Conservation (phyloP, 2,888 invertebrate genomes). For the Arctia plantaginis region DNA sequence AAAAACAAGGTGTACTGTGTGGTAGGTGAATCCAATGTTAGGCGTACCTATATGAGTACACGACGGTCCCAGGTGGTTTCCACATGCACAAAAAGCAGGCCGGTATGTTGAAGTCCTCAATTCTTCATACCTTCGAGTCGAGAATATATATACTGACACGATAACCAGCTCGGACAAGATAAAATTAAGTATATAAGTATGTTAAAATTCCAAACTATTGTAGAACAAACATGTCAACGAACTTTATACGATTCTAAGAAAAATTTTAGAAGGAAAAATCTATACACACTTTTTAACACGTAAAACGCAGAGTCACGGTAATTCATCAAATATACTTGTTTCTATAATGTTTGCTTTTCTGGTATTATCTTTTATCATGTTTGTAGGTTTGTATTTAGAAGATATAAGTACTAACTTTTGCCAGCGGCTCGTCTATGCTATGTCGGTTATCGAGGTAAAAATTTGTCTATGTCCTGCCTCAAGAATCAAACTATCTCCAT, state of each 20-base stretch:
- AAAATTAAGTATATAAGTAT: not conserved
- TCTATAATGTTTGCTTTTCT: too few species aligned
- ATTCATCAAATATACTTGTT: not conserved
- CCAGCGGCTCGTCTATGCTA: too few species aligned
- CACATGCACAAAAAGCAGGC: not conserved
- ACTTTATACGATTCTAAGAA: slow-evolving; percentile 1
- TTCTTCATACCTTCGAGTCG: not conserved
- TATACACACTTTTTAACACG: slow-evolving; percentile 6
- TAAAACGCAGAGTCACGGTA: not conserved
- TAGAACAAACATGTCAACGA: slow-evolving; percentile 14
- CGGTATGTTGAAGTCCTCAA: not conserved
- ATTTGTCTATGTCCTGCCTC: too few species aligned
- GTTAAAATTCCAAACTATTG: not conserved
- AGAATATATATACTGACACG: not conserved
- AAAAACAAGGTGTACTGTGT: not conserved
- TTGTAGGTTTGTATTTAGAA: too few species aligned
- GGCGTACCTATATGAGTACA: not conserved
- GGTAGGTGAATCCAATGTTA: not conserved
- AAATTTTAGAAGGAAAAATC: slow-evolving; percentile 14
- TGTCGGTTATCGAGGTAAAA: too few species aligned
- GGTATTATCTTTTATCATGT: too few species aligned
- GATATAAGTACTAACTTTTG: too few species aligned
- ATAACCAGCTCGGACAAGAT: not conserved
- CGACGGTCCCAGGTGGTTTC: not conserved
- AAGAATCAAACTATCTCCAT: too few species aligned